Conservation (phyloP, 1,140 invertebrate genomes). For the Diorhabda sublineata region DNA sequence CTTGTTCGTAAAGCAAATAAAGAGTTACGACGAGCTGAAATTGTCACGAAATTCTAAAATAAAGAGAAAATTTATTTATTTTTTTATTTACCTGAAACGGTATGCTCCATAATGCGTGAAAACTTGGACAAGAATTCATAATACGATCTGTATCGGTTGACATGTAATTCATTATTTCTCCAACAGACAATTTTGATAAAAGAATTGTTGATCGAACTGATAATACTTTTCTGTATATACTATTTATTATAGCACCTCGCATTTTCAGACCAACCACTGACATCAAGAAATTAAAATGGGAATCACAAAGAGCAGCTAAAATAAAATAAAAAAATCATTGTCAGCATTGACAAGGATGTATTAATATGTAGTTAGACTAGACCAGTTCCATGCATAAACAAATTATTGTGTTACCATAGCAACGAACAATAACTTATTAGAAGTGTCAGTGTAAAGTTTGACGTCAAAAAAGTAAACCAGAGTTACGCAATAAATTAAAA, state of each 20-base stretch:
- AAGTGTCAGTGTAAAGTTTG: too few relatives aligned
- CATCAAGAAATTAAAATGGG: conserved; percentile 89
- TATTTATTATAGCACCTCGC: conserved; percentile 74
- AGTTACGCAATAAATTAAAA: too few relatives aligned
- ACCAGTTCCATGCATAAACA: too few relatives aligned
- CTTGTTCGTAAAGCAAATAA: conserved; percentile 79
- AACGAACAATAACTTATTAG: too few relatives aligned
- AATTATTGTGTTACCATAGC: too few relatives aligned
- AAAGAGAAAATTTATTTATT: too few relatives aligned
- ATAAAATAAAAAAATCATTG: conserved; percentile 4
- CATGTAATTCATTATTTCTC: conserved; percentile 95
- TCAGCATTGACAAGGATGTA: too few relatives aligned
- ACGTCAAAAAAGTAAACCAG: too few relatives aligned
- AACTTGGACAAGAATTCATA: conserved; percentile 91
- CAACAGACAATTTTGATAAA: conserved; percentile 63
- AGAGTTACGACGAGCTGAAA: conserved; percentile 75
- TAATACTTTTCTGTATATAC: conserved; percentile 83
- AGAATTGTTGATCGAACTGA: conserved; percentile 54
- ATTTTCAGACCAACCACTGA: conserved; percentile 83
- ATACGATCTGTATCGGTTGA: conserved; percentile 93
- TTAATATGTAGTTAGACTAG: too few relatives aligned
- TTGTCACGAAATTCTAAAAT: too few relatives aligned
- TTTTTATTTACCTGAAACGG: conserved; percentile 71
- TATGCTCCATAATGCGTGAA: conserved; percentile 96
- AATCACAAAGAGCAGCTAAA: conserved; percentile 69